These are phyloP conservation scores for Mylabris sibirica DNA, from an alignment of 2,888 invertebrate genomes.

Conservation along the genomic window DNA sequence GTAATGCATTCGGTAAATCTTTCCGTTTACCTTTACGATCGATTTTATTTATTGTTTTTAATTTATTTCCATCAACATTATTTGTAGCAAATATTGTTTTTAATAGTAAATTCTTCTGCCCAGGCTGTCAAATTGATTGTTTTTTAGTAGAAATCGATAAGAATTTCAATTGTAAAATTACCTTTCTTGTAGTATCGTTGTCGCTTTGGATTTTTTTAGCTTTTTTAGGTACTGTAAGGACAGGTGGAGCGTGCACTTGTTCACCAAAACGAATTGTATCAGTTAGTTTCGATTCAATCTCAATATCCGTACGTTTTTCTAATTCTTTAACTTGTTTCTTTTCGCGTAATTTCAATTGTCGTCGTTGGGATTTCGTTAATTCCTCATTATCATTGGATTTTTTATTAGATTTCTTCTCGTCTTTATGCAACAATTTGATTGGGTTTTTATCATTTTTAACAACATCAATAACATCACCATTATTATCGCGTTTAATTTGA, in stretches of 20 bases:
- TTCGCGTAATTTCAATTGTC: slow-evolving; percentile 62
- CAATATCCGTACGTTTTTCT: slow-evolving; percentile 40
- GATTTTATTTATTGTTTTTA: slow-evolving; percentile 47
- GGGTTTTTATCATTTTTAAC: slow-evolving; percentile 65
- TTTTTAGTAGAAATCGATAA: slow-evolving; percentile 7
- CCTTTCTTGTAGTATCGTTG: slow-evolving; percentile 38
- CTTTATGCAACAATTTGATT: slow-evolving; percentile 62
- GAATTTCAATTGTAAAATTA: slow-evolving; percentile 33
- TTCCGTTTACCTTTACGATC: slow-evolving; percentile 69
- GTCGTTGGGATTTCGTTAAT: slow-evolving; percentile 66
- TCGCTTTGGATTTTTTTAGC: slow-evolving; percentile 52
- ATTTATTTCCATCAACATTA: slow-evolving; percentile 42
- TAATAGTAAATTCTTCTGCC: slow-evolving; percentile 69
- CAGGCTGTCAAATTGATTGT: slow-evolving; percentile 65
- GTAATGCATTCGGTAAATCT: slow-evolving; percentile 66
- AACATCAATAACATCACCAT: slow-evolving; percentile 62
- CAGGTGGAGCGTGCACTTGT: slow-evolving; percentile 76
- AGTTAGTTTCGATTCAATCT: slow-evolving; percentile 62
- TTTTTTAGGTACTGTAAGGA: slow-evolving; percentile 65
- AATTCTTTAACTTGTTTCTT: slow-evolving; percentile 60
- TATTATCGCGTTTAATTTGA: slow-evolving; percentile 64
- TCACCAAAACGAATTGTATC: slow-evolving; percentile 81
- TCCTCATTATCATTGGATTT: slow-evolving; percentile 54
- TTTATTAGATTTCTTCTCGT: slow-evolving; percentile 53
- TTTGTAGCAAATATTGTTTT: slow-evolving; percentile 61